Evolutionary conservation across 2,888 invertebrate species (phyloP).

Genomic region (Strigamia crassipes): DNA sequence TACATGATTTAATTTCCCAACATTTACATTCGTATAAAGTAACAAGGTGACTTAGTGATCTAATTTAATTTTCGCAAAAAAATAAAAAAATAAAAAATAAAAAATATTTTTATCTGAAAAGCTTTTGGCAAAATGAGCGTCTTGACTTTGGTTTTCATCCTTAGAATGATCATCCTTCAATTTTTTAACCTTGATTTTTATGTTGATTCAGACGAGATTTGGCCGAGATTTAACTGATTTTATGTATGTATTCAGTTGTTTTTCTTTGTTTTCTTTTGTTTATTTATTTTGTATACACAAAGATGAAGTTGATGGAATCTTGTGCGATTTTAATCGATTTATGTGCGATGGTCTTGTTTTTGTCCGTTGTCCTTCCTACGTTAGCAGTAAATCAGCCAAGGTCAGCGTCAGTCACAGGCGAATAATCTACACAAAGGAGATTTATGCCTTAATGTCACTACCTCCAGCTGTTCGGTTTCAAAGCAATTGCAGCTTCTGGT

Average conservation of each 20-base stretch:
- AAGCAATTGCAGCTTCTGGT: constrained; percentile 31
- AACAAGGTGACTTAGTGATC: not conserved
- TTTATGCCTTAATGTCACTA: constrained; percentile 35
- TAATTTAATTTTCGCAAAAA: not conserved
- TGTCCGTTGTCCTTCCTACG: constrained; percentile 27
- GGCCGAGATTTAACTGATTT: no score
- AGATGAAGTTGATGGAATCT: not conserved
- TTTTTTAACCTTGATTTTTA: no score
- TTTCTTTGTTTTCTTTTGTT: not conserved
- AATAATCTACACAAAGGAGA: constrained; percentile 35
- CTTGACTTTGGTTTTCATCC: no score
- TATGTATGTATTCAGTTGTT: not conserved
- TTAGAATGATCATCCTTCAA: no score
- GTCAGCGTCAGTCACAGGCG: constrained; percentile 26
- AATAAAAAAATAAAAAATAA: not conserved
- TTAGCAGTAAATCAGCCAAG: constrained; percentile 28
- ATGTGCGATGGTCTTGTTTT: not conserved
- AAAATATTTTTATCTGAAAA: not conserved
- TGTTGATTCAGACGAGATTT: no score
- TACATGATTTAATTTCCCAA: not conserved
- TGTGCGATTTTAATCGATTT: not conserved
- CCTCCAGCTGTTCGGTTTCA: constrained; percentile 30
- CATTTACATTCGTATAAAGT: not conserved
- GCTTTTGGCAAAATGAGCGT: no score
- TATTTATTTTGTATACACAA: not conserved